A percentile compares a stretch with the other conserved stretches of the same genome.
Conservation (phyloP, 2,797 vertebrate genomes). For the Sus cebifrons region DNA sequence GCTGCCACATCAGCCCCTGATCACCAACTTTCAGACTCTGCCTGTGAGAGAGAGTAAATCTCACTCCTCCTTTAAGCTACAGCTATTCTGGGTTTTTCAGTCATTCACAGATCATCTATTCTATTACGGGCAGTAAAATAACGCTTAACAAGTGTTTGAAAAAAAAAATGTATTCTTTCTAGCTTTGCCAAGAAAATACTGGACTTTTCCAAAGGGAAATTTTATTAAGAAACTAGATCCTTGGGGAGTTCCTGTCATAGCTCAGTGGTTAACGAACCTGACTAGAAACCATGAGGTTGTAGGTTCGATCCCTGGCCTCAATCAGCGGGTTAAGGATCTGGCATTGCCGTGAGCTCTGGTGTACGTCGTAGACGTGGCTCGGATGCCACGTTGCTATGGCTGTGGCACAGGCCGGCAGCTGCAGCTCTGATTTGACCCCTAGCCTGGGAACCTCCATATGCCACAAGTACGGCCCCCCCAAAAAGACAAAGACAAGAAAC, state of each 20-base stretch:
- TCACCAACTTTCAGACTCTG: neutral
- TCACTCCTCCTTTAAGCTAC: slow-evolving; percentile 32
- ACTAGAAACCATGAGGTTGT: too few relatives aligned
- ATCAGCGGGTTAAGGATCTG: too few relatives aligned
- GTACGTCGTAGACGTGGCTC: too few relatives aligned
- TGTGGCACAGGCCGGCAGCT: too few relatives aligned
- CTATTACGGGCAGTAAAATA: slow-evolving; percentile 44
- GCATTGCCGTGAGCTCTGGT: too few relatives aligned
- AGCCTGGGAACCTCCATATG: too few relatives aligned
- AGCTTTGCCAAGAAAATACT: slow-evolving; percentile 54
- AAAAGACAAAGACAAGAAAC: too few relatives aligned
- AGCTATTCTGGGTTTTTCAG: slow-evolving; percentile 44
- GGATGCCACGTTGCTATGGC: too few relatives aligned
- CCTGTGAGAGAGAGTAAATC: slow-evolving; percentile 14
- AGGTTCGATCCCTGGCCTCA: too few relatives aligned
- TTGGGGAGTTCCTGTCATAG: neutral
- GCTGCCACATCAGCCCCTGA: neutral
- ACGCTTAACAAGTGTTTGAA: slow-evolving; percentile 54
- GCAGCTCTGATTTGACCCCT: too few relatives aligned
- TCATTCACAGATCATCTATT: slow-evolving; percentile 37
- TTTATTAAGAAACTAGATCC: slow-evolving; percentile 41
- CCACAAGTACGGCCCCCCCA: too few relatives aligned
- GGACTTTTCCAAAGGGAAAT: slow-evolving; percentile 47
- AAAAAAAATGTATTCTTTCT: slow-evolving; percentile 16
- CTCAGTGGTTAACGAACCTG: too few relatives aligned